A percentile compares a stretch with the other conserved stretches of the same genome.
phyloP scores from a whole-genome alignment of 23 tunicate genomes.

The Ciona savignyi region DNA sequence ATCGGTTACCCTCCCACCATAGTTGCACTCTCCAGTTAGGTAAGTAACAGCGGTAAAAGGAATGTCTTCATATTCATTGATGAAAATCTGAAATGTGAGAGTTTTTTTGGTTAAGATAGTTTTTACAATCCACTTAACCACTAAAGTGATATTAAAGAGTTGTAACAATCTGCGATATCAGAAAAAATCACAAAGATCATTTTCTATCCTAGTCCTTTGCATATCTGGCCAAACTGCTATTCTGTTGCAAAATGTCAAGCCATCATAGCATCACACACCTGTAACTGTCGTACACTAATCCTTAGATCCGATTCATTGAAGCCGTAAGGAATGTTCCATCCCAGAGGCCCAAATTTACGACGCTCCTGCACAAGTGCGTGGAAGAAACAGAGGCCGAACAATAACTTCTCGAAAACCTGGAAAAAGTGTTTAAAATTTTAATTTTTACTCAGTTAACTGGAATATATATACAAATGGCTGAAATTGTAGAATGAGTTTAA shows the following conservation, averaged over 20 bases:
- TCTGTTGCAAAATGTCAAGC: too few species aligned
- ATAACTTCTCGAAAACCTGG: constrained; percentile 84
- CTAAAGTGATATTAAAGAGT: constrained; percentile 5
- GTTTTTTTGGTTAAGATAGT: too few species aligned
- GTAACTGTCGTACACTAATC: constrained; percentile 94
- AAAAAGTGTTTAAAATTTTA: too few species aligned
- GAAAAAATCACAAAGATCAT: neutral
- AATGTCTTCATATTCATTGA: constrained; percentile 91
- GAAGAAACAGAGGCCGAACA: constrained; percentile 95
- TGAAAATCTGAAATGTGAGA: constrained; percentile 76
- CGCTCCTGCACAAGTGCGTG: constrained; percentile 97
- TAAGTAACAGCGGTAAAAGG: constrained; percentile 92
- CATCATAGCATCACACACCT: constrained; percentile 31
- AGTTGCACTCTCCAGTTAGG: constrained; percentile 99
- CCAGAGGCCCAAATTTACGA: constrained; percentile 96
- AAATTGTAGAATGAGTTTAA: too few species aligned
- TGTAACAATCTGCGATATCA: too few species aligned
- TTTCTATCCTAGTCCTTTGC: neutral
- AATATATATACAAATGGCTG: too few species aligned
- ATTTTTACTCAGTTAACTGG: too few species aligned
- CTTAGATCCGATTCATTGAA: constrained; percentile 98
- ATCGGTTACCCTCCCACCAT: constrained; percentile 99
- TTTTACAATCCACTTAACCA: neutral
- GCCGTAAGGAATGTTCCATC: constrained; percentile 99
- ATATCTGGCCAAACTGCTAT: too few species aligned